Base-by-base conservation (phyloP, 2,888 invertebrate genomes). In the Empis stercorea region DNA sequence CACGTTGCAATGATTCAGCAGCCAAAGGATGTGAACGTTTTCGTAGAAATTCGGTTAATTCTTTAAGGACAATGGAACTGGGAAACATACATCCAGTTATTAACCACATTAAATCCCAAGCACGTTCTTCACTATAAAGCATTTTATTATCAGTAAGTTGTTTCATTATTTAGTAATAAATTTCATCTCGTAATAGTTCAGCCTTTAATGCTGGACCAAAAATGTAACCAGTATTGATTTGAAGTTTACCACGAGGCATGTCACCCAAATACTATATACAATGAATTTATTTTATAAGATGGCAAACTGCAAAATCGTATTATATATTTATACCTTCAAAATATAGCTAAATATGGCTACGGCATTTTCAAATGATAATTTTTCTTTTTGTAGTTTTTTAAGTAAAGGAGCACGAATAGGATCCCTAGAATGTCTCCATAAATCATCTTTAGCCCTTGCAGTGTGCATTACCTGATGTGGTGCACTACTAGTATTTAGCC, bases 71-170 rank as follows among this genome's bases (percentile, higher is more conserved):
- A 6, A 73, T 70, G 55, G 82, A 79, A 53, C 84, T 84, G 55
- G 91, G 91, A 10, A 82, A 75, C 69, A 91, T 91, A 41, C 89
- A 73, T 0, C 93, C 94, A 0, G 91, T 87, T 5, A 80, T 79
- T 48, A 96, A 71, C 84, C 94, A 95, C 78, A 96, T 79, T 51
- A 95, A 68, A 64, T 96, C 93, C 95, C 95, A 96, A 1, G 92
- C 94, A 48, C 87, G 74, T 64, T 93, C 91, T 65, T 92, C 92
- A 61, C 93, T 92, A 20, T 60, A 68, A 45, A 78, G 76, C 61
- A 85, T 84, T 53, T 82, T 77, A 66, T 95, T 96, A 56, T 84
- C 85, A 0, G 91, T 95, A 52, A 96, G 68, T 66, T 96, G 95
- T 61, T 92, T 87, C 81, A 95, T 87, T 51, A 95, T 76, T 68